Base-by-base conservation (phyloP, 2,797 vertebrate species). In the Emys orbicularis region DNA sequence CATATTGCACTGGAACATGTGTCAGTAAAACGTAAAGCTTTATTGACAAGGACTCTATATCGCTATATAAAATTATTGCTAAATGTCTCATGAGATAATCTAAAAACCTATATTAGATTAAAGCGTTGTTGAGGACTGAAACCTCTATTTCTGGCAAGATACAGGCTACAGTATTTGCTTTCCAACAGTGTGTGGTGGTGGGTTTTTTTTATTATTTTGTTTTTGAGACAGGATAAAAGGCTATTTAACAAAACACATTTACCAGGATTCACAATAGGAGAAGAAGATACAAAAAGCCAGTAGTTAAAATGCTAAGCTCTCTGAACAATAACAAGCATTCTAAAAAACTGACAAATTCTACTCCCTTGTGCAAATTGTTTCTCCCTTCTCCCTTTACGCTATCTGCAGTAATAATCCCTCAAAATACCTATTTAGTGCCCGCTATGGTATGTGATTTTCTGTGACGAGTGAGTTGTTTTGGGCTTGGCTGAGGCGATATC, bases 1-100 rank as follows among this genome's bases (percentile, higher is more conserved):
- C 5, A 90, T 31, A 89, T 93, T 95, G 91, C 56, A 44, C 2
- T 84, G n/a, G 53, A 91, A 94, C 88, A 56, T 49, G 41, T 93
- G 54, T 90, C 76, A 96, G 84, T 87, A 96, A 95, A 95, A 41
- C 25, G 74, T 92, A 92, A 93, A 90, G 59, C 37, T 85, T 85
- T 93, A 87, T 94, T 96, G 81, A 85, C 84, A 97, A 93, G 10
- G 1, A 68, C 72, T 84, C 3, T 92, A 16, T 87, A 84, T 83
- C 74, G 6, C 37, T 91, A n/a, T 85, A 84, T 76, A 96, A 91
- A 96, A 95, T 88, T 82, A 6, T 92, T 96, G 16, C 19, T 91
- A 90, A 92, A 72, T 90, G 11, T 87, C 47, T 91, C 81, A 84
- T 19, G n/a, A 93, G 65, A 50, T 87, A 74, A 47, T 5, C 29